These are phyloP conservation scores for Gopherus flavomarginatus DNA, from an alignment of 2,113 vertebrate species.

Conservation along the genomic window DNA sequence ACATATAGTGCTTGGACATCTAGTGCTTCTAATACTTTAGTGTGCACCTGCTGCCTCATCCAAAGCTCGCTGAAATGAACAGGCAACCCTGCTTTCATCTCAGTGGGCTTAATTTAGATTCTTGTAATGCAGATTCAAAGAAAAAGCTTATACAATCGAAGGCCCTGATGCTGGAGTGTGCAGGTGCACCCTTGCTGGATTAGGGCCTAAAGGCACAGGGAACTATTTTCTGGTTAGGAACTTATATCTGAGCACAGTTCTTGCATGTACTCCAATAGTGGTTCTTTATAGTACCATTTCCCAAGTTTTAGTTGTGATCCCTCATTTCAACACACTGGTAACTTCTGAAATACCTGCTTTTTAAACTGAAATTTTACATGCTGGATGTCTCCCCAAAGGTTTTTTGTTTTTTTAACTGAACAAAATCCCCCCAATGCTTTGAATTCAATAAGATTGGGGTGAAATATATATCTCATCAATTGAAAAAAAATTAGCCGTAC, in stretches of 20 bases:
- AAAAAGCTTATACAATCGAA: background rate
- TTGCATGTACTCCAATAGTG: background rate
- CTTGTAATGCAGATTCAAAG: background rate
- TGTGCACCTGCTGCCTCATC: background rate
- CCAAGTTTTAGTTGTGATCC: background rate
- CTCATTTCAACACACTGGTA: background rate
- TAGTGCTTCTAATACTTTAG: constrained; percentile 16
- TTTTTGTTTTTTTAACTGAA: background rate
- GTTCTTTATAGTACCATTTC: background rate
- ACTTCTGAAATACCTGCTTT: background rate
- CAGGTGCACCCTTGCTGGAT: background rate
- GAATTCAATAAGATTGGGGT: background rate
- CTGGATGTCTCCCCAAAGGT: background rate
- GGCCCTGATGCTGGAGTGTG: background rate
- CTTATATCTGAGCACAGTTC: background rate
- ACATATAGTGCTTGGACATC: background rate
- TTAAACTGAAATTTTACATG: background rate
- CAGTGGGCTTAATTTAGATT: background rate
- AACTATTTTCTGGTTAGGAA: background rate
- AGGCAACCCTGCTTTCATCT: constrained; percentile 57
- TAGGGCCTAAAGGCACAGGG: background rate
- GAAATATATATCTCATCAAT: background rate
- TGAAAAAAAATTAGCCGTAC: background rate
- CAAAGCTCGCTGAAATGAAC: constrained; percentile 22
- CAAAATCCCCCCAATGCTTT: background rate